Base-by-base conservation (phyloP, 2,797 vertebrate genomes). In the Echiichthys vipera region DNA sequence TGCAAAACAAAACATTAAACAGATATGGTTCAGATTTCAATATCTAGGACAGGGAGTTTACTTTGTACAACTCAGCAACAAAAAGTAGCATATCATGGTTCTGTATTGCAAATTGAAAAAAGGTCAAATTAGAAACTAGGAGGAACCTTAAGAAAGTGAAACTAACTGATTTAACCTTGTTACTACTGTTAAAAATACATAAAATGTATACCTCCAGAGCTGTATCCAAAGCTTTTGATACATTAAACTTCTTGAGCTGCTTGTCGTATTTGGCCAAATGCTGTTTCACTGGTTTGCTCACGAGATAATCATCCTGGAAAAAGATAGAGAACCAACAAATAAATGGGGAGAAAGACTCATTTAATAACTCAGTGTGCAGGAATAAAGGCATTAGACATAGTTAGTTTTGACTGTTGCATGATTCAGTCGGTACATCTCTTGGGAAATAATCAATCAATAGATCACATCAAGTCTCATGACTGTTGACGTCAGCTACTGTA, bases 211-310 rank as follows among this genome's bases (percentile, higher is more conserved):
- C 98, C 95, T 95, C 87, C 58, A 99, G 85, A 12, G 98, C 97
- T 9, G 93, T 92, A 89, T 99, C 98, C 47, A 99, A 94, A 30
- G 98, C 98, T 83, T 96, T 96, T 15, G 98, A 96, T 53, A 98
- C 95, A 27, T 96, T 93, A 78, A 99, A 99, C 70, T 92, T 94
- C 93, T 95, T 97, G 36, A 99, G 94, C 20, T 96, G 88, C 71
- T 91, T 95, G 93, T 99, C 98, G 0, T 98, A 96, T 71, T 96
- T 96, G 77, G 93, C 93, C 83, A 99, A 88, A 87, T 96, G 85
- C 65, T 93, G 91, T 88, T 81, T 97, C 45, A 94, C 94, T 34
- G 96, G 94, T 65, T 96, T 98, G 85, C 94, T 97, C 88, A 99
- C 94, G 74, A 96, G 92, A 89, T 96, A 96, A 80, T 99, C 98